Evolutionary conservation across 2,113 vertebrate genomes (phyloP), one percentile per base, ranked within the genome.

Genomic region (Drymodes brunneopygia): DNA sequence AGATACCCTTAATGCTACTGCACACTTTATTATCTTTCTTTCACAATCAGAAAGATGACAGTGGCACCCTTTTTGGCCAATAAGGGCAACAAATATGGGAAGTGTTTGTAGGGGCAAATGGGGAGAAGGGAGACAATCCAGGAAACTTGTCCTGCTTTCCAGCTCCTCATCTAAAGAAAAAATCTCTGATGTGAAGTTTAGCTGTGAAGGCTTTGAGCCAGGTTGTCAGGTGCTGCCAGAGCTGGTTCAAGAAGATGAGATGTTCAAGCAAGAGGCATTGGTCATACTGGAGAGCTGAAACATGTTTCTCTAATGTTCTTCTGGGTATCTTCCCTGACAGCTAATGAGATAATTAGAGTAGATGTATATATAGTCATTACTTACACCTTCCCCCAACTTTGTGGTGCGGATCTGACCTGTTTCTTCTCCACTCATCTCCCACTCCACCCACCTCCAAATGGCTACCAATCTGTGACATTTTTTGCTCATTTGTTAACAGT

Each of bases 401-500:
- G 20, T 4, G 21, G 44, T 47, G 78, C 23, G 54, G n/a, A 86
- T 79, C 78, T 81, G 95, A 95, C 95, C 94, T 97, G 70, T 75
- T 93, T 93, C 81, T 94, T 84, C 81, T 96, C 45, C 60, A 62
- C 42, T 58, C 25, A 51, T 25, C 35, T 90, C 90, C 81, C 56
- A 62, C 86, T 88, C 92, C 91, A 92, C 97, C 95, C 92, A 96
- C 95, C 13, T 95, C 95, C 97, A 97, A 70, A 94, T 97, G 96
- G 83, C 71, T 88, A 84, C 86, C 90, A 96, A 93, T 96, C 94
- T 97, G 96, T 86, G 91, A 70, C n/a, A 61, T 56, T 92, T 95
- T 86, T 96, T 96, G 96, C 95, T 95, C 93, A 93, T 95, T 97
- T 97, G 45, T 96, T 96, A 94, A 60, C 78, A 92, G 92, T 94